Conservation (phyloP, 1,140 invertebrate genomes). For the Coboldia fuscipes region DNA sequence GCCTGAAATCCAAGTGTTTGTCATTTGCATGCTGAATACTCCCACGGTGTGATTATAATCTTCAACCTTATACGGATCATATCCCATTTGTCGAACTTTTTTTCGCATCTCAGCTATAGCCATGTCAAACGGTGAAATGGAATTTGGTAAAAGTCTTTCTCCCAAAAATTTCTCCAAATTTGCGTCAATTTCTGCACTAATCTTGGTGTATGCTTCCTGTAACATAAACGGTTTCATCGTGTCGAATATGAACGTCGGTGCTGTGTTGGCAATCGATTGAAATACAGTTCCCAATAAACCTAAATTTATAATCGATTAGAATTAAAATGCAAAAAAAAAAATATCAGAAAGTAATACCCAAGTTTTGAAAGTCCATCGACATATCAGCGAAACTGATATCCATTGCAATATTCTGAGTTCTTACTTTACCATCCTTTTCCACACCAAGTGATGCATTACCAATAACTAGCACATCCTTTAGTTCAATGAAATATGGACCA, state of each 20-base stretch:
- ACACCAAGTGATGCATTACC: slow-evolving; percentile 44
- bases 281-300: slow-evolving; percentile 51
- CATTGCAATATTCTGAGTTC: slow-evolving; percentile 54
- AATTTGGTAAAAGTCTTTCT: slow-evolving; percentile 56
- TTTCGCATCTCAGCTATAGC: slow-evolving; percentile 47
- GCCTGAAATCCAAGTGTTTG: slow-evolving; percentile 54
- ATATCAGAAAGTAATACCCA: too few species aligned
- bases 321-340: not conserved
- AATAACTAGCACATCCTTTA: slow-evolving; percentile 40
- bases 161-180: slow-evolving; percentile 41
- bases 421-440: slow-evolving; percentile 44
- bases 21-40: slow-evolving; percentile 38
- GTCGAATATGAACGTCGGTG: slow-evolving; percentile 62
- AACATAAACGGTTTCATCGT: slow-evolving; percentile 66
- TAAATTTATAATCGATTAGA: not conserved
- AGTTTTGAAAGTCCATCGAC: slow-evolving; percentile 57
- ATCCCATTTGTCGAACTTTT: slow-evolving; percentile 40
- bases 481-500: slow-evolving; percentile 53
- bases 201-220: slow-evolving; percentile 46
- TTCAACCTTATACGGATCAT: slow-evolving; percentile 47
- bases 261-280: slow-evolving; percentile 54
- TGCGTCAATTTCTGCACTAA: slow-evolving; percentile 37
- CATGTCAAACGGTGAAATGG: slow-evolving; percentile 65
- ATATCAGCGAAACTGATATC: slow-evolving; percentile 59
- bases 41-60: slow-evolving; percentile 48